Evolutionary conservation across 2,888 invertebrate species (phyloP), one percentile per base, ranked within the genome.

Genomic region (Platycheirus rosarum): DNA sequence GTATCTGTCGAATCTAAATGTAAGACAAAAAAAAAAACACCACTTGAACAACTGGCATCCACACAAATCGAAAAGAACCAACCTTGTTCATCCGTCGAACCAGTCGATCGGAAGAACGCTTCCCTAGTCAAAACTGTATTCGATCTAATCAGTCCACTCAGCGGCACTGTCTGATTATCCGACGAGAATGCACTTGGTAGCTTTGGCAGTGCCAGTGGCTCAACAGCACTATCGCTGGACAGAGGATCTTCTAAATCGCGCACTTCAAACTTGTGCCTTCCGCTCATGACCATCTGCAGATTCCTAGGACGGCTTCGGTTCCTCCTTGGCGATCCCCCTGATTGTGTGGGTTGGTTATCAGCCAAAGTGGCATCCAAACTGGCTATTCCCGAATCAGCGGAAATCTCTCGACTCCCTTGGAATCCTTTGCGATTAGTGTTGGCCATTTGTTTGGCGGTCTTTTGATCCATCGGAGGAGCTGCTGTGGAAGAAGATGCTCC

Each of bases 261-360:
- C 2, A 96, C 93, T 85, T 96, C 95, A 89, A 96, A 96, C 85
- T 93, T 94, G 87, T 95, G 94, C 0, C 94, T 92, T 49, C 94
- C 94, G 42, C 92, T 93, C 90, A 95, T 93, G 35, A 95, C 93
- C 93, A 95, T 94, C 89, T 95, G 94, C 44, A 95, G 90, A 88
- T 94, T 94, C 57, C 95, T 92, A 0, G 94, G 93, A 78, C 94
- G 93, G 71, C 89, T 89, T 53, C 92, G 90, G 70, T 89, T 89
- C 0, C 90, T 87, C 63, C 88, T 87, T 8, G 89, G 89, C 20
- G 90, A 89, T 69, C 71, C 77, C 1, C 79, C 71, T 1, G 80
- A 14, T 57, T 57, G 86, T 84, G 1, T 82, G 85, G 57, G 75
- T 80, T 26, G 88, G 87, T 86, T 86, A 51, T 88, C 88, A 32